These are phyloP conservation scores for Adoxophyes honmai DNA, from an alignment of 1,140 invertebrate species.

Conservation along the genomic window DNA sequence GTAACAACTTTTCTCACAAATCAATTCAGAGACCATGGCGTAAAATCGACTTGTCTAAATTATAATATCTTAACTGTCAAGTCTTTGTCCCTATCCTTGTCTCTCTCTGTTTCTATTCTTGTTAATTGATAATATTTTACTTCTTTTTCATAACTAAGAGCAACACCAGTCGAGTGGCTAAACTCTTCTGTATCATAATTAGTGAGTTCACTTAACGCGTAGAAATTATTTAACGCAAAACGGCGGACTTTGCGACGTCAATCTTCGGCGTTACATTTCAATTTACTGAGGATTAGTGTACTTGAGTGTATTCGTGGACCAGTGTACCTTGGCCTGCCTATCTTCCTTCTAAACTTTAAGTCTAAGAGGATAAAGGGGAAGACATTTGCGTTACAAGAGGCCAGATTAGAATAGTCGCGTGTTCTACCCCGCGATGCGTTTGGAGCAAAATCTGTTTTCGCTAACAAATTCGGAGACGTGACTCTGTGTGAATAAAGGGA, in stretches of 20 bases:
- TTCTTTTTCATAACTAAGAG: no score
- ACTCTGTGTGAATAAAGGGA: constrained; percentile 36
- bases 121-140: no score
- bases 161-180: no score
- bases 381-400: neutral
- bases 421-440: constrained; percentile 21
- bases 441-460: constrained; percentile 32
- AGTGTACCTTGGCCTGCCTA: constrained; percentile 15
- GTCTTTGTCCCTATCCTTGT: no score
- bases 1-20: no score
- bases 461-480: constrained; percentile 39
- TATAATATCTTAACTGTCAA: no score
- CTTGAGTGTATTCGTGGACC: constrained; percentile 18
- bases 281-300: constrained; percentile 28
- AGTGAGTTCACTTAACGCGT: constrained; percentile 8
- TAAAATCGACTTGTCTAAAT: no score
- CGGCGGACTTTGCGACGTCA: constrained; percentile 19
- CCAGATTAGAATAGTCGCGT: constrained; percentile 17
- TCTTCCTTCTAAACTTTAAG: neutral
- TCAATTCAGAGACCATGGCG: no score
- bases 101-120: no score
- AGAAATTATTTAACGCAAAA: constrained; percentile 21
- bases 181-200: neutral
- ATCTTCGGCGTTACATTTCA: constrained; percentile 25
- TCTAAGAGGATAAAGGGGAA: neutral